Conservation (phyloP, 2,113 vertebrate species). For the Passer montanus region DNA sequence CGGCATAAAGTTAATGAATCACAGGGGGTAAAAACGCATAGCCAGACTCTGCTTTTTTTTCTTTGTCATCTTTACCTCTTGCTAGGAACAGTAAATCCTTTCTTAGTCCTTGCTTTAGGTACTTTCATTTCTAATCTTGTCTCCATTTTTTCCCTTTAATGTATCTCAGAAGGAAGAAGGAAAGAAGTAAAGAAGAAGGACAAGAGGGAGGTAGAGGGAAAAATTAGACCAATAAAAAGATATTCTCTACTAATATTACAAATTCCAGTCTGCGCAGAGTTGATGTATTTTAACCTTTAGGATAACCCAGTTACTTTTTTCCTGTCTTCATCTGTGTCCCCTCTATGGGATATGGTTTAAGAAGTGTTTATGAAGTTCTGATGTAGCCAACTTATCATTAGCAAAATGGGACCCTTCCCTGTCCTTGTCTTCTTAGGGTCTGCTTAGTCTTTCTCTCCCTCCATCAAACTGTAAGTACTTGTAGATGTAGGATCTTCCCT, state of each 20-base stretch:
- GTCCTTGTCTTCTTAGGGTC: neutral
- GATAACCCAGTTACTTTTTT: neutral
- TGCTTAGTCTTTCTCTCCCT: constrained; percentile 38
- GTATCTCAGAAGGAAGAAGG: constrained; percentile 56
- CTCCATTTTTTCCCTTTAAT: constrained; percentile 59
- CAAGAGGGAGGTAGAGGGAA: constrained; percentile 48
- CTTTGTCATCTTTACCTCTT: constrained; percentile 26
- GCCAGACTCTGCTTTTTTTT: constrained; percentile 4
- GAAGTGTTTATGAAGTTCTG: neutral
- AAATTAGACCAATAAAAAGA: constrained; percentile 13
- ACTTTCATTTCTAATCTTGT: constrained; percentile 61
- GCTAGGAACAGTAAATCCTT: neutral
- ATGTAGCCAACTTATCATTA: neutral
- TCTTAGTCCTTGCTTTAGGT: constrained; percentile 26
- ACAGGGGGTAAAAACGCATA: constrained; percentile 56
- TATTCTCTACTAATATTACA: neutral
- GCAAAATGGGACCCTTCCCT: neutral
- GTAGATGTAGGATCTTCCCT: neutral
- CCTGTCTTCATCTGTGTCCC: neutral
- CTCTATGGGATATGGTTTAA: neutral
- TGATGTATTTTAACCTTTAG: neutral
- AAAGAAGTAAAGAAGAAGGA: constrained; percentile 63
- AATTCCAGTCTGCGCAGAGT: neutral
- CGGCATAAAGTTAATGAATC: constrained; percentile 38
- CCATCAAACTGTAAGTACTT: constrained; percentile 64